Conservation (phyloP, 2,888 invertebrate species). For the Leptothorax acervorum region DNA sequence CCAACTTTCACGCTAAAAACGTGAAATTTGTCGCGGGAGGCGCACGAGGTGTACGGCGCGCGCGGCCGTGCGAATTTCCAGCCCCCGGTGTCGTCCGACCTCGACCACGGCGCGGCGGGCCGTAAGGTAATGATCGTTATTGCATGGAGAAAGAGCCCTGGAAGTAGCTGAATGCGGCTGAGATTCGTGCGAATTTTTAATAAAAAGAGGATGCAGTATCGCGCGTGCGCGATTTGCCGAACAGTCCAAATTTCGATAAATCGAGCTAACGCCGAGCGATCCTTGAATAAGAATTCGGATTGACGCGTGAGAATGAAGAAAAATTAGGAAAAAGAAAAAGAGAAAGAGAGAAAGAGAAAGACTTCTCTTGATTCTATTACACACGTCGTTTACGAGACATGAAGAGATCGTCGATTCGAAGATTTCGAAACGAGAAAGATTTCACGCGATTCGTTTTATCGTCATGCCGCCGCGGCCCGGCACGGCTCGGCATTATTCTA, state of each 20-base stretch:
- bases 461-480: too few relatives aligned
- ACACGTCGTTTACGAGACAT: not conserved
- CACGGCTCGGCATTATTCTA: not conserved
- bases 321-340: not conserved
- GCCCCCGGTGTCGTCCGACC: not conserved
- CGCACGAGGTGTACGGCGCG: not conserved
- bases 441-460: not conserved
- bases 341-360: not conserved
- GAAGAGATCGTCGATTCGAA: not conserved
- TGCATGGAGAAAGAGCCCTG: not conserved
- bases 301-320: not conserved
- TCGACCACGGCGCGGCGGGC: too few relatives aligned
- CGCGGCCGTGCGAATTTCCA: not conserved
- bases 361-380: not conserved
- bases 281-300: not conserved
- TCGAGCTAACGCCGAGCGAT: not conserved
- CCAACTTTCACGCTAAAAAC: not conserved
- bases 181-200: not conserved
- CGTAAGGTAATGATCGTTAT: not conserved
- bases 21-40: slow-evolving; percentile 3
- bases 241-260: not conserved
- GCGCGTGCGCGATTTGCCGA: not conserved
- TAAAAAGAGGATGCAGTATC: too few relatives aligned
- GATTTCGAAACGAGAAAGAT: not conserved
- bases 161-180: too few relatives aligned